phyloP scores from a whole-genome alignment of 2,797 vertebrate genomes.

The Apogon hyalosoma region DNA sequence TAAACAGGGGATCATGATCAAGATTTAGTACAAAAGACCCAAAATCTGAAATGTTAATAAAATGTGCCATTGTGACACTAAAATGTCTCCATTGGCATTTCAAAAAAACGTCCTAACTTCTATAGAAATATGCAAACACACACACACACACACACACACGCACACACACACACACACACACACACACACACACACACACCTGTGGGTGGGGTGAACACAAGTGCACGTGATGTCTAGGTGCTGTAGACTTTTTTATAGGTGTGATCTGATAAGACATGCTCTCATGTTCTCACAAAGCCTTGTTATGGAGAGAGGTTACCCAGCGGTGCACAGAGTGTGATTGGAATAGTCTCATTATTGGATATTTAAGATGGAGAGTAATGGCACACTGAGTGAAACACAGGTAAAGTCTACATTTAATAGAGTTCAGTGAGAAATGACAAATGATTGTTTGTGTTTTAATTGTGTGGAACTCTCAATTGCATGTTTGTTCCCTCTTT shows the following conservation, averaged over 20 bases:
- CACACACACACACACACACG: slow-evolving; percentile 31
- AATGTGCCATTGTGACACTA: no score
- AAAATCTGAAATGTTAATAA: no score
- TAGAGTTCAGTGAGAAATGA: background rate
- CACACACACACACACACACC: slow-evolving; percentile 32
- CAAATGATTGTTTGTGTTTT: background rate
- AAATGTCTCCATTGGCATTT: no score
- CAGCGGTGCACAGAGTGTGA: background rate
- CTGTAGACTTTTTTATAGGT: slow-evolving; percentile 34
- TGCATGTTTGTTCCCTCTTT: slow-evolving; percentile 30
- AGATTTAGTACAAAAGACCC: no score
- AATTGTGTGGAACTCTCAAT: background rate
- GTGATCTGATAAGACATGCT: slow-evolving; percentile 13
- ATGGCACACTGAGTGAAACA: slow-evolving; percentile 12
- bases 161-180: slow-evolving; percentile 34
- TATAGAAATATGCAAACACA: no score
- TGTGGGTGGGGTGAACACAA: slow-evolving; percentile 56
- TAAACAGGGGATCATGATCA: no score
- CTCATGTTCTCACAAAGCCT: slow-evolving; percentile 4
- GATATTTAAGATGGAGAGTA: slow-evolving; percentile 43
- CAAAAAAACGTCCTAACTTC: no score
- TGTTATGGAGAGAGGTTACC: slow-evolving; percentile 18
- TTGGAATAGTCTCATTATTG: slow-evolving; percentile 3
- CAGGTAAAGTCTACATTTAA: slow-evolving; percentile 53
- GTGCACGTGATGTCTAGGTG: slow-evolving; percentile 52